Percentiles rank a stretch among this genome's conserved stretches.
Evolutionary conservation across 2,888 invertebrate genomes (phyloP).

Genomic region (Theretra japonica): DNA sequence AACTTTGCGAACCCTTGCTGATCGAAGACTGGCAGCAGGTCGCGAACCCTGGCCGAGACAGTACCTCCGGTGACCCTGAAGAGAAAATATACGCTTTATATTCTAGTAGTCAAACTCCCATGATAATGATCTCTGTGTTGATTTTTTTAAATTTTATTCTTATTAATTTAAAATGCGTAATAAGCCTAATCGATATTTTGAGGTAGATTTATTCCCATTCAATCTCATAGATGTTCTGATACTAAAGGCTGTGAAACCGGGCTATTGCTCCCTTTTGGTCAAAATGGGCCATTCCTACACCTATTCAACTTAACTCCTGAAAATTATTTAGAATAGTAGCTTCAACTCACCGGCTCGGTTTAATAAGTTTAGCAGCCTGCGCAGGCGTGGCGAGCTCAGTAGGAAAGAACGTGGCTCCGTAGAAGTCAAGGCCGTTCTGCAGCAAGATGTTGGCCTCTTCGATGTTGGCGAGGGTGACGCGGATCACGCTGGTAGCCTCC

Average conservation of each 20-base stretch:
- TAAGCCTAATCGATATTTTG: too few relatives aligned
- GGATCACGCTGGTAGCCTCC: slow-evolving; percentile 87
- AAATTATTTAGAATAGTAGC: not conserved
- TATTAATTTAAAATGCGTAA: too few relatives aligned
- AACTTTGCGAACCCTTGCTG: slow-evolving; percentile 93
- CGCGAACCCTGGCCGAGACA: slow-evolving; percentile 88
- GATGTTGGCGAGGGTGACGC: slow-evolving; percentile 90
- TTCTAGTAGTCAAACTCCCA: too few relatives aligned
- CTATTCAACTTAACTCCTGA: too few relatives aligned
- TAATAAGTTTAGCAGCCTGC: slow-evolving; percentile 86
- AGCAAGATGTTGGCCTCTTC: slow-evolving; percentile 91
- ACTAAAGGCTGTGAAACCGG: too few relatives aligned
- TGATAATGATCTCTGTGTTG: too few relatives aligned
- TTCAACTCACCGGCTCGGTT: slow-evolving; percentile 71
- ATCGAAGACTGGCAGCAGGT: slow-evolving; percentile 92
- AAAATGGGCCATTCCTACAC: too few relatives aligned
- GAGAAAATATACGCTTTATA: slow-evolving; percentile 36
- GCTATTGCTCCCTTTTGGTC: too few relatives aligned
- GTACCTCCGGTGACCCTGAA: slow-evolving; percentile 88
- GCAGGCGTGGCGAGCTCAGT: slow-evolving; percentile 90
- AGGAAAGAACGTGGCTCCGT: slow-evolving; percentile 94
- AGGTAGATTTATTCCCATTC: too few relatives aligned
- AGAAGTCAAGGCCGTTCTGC: slow-evolving; percentile 94
- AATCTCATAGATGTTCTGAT: too few relatives aligned
- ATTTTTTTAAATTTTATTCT: too few relatives aligned